These are phyloP conservation scores for Myrmecophaga tridactyla DNA, from an alignment of 2,113 vertebrate species.

Conservation along the genomic window DNA sequence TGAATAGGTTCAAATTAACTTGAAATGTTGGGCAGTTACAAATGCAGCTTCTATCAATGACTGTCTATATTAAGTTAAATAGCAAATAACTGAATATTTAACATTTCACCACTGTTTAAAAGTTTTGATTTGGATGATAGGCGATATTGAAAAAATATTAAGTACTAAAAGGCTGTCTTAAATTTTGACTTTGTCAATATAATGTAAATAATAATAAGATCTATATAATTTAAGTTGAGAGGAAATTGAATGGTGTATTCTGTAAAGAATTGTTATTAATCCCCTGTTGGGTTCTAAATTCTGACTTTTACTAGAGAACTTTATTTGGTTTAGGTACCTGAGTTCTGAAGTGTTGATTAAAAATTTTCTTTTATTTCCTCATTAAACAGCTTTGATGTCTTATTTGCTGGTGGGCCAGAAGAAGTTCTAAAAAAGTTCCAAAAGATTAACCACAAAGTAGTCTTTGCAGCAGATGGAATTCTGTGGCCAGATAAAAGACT, in stretches of 20 bases:
- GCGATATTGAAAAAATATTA: neutral
- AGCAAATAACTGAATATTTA: neutral
- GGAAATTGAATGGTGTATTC: neutral
- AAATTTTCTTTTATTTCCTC: neutral
- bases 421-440: slow-evolving; percentile 95
- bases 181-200: neutral
- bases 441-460: slow-evolving; percentile 91
- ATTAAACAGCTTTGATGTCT: slow-evolving; percentile 91
- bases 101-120: neutral
- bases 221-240: neutral
- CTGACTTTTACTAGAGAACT: neutral
- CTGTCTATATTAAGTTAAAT: slow-evolving; percentile 5
- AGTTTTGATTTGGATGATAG: slow-evolving; percentile 10
- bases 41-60: neutral
- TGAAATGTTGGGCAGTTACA: neutral
- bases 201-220: neutral
- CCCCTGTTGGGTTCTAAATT: neutral
- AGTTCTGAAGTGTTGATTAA: neutral
- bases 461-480: slow-evolving; percentile 94
- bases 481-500: slow-evolving; percentile 96
- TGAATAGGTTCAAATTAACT: neutral
- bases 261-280: neutral
- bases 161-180: neutral
- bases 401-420: slow-evolving; percentile 94
- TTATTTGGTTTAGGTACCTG: neutral